Evolutionary conservation across 2,888 invertebrate genomes (phyloP), one percentile per base, ranked within the genome.

Genomic region (Serrognathus titanus): DNA sequence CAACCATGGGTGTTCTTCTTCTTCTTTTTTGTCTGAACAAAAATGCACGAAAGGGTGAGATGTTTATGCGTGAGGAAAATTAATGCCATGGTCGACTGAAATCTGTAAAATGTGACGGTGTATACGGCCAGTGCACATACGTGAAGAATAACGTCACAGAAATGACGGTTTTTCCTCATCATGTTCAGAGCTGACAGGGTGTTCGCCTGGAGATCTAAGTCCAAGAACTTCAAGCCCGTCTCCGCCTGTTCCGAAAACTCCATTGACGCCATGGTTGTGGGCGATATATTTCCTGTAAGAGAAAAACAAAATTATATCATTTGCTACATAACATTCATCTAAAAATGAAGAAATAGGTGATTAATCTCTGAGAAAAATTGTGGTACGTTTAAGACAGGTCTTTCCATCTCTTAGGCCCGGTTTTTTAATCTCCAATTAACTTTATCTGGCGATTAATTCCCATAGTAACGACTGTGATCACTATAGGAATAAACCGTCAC

Each of bases 141-240:
- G 75, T 90, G 87, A 69, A 94, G 82, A 70, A 89, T 83, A 67
- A 90, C 90, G 80, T 94, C 94, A 80, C 90, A 94, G 78, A 94
- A 91, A 74, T 92, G 89, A 56, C 88, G 85, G 75, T 90, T 89
- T 78, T 89, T 89, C 69, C 91, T 82, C 84, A 92, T 85, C 79
- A 85, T 88, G 79, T 89, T 88, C 64, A 92, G 83, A 38, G 87
- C 83, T 53, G 80, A 77, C 60, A 91, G 82, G 65, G 85, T 85
- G 65, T 82, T 80, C 63, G 81, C 78, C 62, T 85, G 84, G 70
- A 84, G 82, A 46, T 74, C 79, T 40, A 80, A 81, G 74, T 87
- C 87, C 56, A 74, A 73, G 74, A 82, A 82, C 61, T 81, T 79
- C 70, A 85, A 77, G 56, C 53, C 57, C 38, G 38, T 47, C 39